Conservation (phyloP, 2,888 invertebrate genomes). For the Hartigia nigra region DNA sequence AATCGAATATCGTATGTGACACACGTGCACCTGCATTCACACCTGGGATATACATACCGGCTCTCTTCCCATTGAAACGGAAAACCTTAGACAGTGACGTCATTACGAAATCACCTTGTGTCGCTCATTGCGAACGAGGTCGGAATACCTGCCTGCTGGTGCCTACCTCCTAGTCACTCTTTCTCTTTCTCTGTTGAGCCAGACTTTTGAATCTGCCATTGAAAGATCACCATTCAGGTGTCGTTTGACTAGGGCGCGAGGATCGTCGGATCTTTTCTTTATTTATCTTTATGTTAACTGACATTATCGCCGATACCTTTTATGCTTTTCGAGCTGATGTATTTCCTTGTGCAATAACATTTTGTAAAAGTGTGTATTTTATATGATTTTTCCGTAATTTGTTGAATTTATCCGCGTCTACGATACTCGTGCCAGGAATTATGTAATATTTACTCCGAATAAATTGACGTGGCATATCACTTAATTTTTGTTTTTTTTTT, state of each 20-base stretch:
- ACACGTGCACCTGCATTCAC: slow-evolving; percentile 16
- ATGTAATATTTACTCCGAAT: neutral
- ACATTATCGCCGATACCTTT: neutral
- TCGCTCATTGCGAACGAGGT: slow-evolving; percentile 3
- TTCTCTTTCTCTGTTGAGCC: neutral
- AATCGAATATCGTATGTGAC: neutral
- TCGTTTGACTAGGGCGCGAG: neutral
- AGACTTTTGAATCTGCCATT: neutral
- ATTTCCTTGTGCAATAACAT: neutral
- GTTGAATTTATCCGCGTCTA: neutral
- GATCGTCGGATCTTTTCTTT: neutral
- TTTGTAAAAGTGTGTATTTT: neutral
- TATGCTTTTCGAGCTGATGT: neutral
- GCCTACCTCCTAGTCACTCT: neutral
- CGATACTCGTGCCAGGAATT: neutral
- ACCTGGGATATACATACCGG: slow-evolving; percentile 22
- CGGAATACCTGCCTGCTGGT: neutral
- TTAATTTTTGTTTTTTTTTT: neutral
- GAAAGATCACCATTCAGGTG: neutral
- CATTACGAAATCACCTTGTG: slow-evolving; percentile 42
- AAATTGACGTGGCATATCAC: neutral
- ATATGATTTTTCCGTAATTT: neutral
- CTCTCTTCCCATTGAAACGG: slow-evolving; percentile 7
- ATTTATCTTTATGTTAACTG: neutral
- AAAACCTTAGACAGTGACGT: slow-evolving; percentile 29